Evolutionary conservation across 1,140 invertebrate genomes (phyloP).

Genomic region (Spodoptera frugiperda): DNA sequence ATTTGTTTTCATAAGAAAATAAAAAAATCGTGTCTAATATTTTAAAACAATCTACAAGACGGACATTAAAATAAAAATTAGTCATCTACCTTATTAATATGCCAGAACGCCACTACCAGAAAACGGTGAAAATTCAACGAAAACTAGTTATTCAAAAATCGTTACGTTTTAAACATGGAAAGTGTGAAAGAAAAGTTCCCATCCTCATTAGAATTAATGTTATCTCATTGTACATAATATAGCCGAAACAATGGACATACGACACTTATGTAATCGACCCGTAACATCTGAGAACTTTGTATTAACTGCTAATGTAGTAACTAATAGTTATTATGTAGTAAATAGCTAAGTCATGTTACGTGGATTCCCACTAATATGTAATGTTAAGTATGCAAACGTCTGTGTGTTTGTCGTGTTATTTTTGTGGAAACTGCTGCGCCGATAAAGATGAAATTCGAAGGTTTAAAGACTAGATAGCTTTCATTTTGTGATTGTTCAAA

Average conservation of each 20-base stretch:
- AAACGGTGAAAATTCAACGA: not conserved
- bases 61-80: no score
- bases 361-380: constrained; percentile 2
- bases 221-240: constrained; percentile 67
- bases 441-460: no score
- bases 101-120: not conserved
- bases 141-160: not conserved
- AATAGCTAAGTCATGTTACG: constrained; percentile 28
- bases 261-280: constrained; percentile 33
- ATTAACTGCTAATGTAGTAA: constrained; percentile 18
- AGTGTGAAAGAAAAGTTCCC: constrained; percentile 65
- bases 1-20: no score
- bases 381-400: not conserved
- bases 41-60: no score
- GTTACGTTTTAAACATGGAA: constrained; percentile 56
- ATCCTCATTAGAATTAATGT: constrained; percentile 60
- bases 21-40: no score
- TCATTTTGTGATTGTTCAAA: no score
- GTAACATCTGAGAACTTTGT: constrained; percentile 22
- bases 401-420: not conserved
- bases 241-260: constrained; percentile 65
- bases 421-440: no score
- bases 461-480: no score
- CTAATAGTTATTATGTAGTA: constrained; percentile 29
- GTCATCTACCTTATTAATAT: no score